Percentiles rank a stretch among this genome's conserved stretches.
These are phyloP conservation scores for Felis catus DNA, from an alignment of 2,113 vertebrate species.

Conservation along the genomic window F.catus_Fca126_mat1.0 CM031413.1:46140501-46141000, in stretches of 20 bases:
- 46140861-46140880: neutral
- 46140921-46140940: neutral
- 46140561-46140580: neutral
- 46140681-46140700: neutral
- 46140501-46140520: neutral
- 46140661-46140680: neutral
- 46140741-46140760: neutral
- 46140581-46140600: neutral
- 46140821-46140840: neutral
- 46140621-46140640: neutral
- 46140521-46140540: neutral
- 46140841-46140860: neutral
- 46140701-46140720: neutral
- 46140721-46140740: neutral
- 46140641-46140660: neutral
- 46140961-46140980: neutral
- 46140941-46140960: neutral
- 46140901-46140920: constrained; percentile 27
- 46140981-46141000: neutral
- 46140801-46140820: neutral
- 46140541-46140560: neutral
- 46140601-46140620: too few relatives aligned
- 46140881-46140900: neutral
- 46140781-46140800: neutral
- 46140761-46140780: neutral